A percentile compares a stretch with the other conserved stretches of the same genome.
Conservation (phyloP, 2,888 invertebrate species). For the Andrena marginata region DNA sequence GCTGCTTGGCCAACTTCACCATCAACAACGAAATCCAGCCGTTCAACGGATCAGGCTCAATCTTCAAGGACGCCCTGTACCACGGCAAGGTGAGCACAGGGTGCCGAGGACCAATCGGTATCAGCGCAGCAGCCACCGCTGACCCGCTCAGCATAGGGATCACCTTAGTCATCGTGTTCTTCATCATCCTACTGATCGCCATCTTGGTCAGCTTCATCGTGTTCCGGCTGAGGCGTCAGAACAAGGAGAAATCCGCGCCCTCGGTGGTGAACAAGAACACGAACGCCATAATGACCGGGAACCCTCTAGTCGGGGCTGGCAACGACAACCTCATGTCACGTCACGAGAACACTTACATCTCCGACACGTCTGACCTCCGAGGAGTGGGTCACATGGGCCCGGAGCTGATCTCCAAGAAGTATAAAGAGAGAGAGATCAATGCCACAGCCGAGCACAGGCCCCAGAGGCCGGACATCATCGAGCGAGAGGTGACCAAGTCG, state of each 20-base stretch:
- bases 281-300: slow-evolving; percentile 90
- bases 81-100: slow-evolving; percentile 91
- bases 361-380: slow-evolving; percentile 89
- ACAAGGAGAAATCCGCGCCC: slow-evolving; percentile 92
- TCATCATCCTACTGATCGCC: slow-evolving; percentile 94
- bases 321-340: slow-evolving; percentile 90
- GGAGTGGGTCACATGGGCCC: slow-evolving; percentile 93
- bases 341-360: slow-evolving; percentile 88
- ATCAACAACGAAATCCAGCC: slow-evolving; percentile 96
- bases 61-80: slow-evolving; percentile 90
- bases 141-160: slow-evolving; percentile 97
- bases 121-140: slow-evolving; percentile 91
- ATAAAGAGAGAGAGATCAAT: slow-evolving; percentile 93
- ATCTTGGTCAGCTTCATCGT: slow-evolving; percentile 97
- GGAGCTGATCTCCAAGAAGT: slow-evolving; percentile 94
- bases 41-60: slow-evolving; percentile 94
- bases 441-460: slow-evolving; percentile 77
- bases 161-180: slow-evolving; percentile 97
- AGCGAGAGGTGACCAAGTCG: slow-evolving; percentile 94
- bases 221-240: slow-evolving; percentile 94
- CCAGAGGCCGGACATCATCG: slow-evolving; percentile 97
- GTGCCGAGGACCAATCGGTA: slow-evolving; percentile 91
- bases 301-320: slow-evolving; percentile 89
- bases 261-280: slow-evolving; percentile 92
- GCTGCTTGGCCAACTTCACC: slow-evolving; percentile 95